Base-by-base conservation (phyloP, 1,140 invertebrate species). In the Megalopta genalis region DNA sequence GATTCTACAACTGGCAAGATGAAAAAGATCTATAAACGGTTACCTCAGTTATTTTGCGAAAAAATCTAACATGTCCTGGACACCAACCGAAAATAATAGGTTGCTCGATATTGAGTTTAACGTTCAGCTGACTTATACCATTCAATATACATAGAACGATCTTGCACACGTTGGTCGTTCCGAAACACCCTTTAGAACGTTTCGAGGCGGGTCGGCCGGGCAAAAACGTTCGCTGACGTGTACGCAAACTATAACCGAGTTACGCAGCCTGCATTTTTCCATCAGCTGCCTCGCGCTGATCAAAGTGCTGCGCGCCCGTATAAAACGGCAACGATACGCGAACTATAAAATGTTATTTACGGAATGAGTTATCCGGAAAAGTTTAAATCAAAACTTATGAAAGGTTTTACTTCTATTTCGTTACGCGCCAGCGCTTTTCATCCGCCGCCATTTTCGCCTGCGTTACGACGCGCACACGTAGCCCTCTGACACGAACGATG, bases 371-470 rank as follows among this genome's bases (percentile, higher is more conserved):
- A 84, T 63, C 59, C 77, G 62, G 64, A 75, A 84, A 77, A 71
- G 82, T 84, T 83, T 84, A 83, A 84, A 84, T 84, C 82, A 84
- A 84, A 84, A 84, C 82, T 84, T 80, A 84, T 84, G 83, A 84
- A 84, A 84, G 78, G 83, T 69, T 80, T 80, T 84, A 75, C 72
- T 67, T 75, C 54, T 59, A 80, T 75, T 74, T 75, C 27, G 70
- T 80, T 80, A 75, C 52, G 42, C 76, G 32, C n/a, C 59, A 9
- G n/a, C 23, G 69, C 68, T 78, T 78, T 71, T 78, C 42, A 64
- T 23, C 23, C 57, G 27, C 49, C 25, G 54, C 25, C 32, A 59
- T 71, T 62, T 60, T 77, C 39, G 67, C 7, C n/a, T 39, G 23
- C n/a, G 73, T 76, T 76, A 76, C 74, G 46, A 57, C 52, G 52